These are phyloP conservation scores for Himalopsyche anomala DNA, from an alignment of 2,888 invertebrate genomes.

Conservation along the genomic window DNA sequence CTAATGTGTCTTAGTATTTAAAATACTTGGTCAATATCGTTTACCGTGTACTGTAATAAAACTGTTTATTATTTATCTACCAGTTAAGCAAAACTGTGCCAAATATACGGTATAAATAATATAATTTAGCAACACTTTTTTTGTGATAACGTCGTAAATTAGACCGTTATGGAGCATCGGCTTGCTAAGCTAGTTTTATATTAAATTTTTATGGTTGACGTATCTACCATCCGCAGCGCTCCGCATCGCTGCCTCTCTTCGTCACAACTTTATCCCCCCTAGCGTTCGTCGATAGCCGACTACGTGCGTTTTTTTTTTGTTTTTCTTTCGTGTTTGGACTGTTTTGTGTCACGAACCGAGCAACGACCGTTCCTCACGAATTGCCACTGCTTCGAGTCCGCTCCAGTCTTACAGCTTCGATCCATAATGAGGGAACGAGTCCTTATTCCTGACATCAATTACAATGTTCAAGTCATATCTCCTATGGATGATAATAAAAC, in stretches of 20 bases:
- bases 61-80: no score
- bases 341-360: slow-evolving; percentile 22
- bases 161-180: neutral
- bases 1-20: no score
- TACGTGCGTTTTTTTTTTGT: slow-evolving; percentile 8
- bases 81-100: neutral
- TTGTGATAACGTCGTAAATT: neutral
- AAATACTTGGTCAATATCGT: no score
- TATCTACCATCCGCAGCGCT: neutral
- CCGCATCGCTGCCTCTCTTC: neutral
- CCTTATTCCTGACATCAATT: no score
- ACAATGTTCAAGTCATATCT: no score
- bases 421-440: neutral
- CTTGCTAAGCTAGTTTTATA: slow-evolving; percentile 4
- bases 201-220: slow-evolving; percentile 3
- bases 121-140: neutral
- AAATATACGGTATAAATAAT: neutral
- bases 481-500: no score
- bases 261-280: slow-evolving; percentile 38
- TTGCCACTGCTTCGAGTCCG: neutral
- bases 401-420: neutral
- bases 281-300: neutral
- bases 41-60: no score
- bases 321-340: slow-evolving; percentile 19
- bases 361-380: slow-evolving; percentile 38